Evolutionary conservation across 2,797 vertebrate genomes (phyloP).

Genomic region (Microchirus variegatus): DNA sequence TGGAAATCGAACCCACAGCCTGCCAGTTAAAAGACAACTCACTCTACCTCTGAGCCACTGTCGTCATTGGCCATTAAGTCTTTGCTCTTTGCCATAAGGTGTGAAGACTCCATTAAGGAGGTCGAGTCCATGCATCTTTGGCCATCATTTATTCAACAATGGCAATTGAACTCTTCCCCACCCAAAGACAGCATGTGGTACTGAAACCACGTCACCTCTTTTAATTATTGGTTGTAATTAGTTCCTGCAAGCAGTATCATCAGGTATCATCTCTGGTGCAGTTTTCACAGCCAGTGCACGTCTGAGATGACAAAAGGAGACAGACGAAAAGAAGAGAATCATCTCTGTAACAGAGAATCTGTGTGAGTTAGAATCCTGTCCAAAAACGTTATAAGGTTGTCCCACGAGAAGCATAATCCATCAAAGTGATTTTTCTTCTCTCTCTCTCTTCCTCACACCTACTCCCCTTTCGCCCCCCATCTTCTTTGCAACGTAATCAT

Average conservation of each 20-base stretch:
- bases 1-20: no score
- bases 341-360: constrained; percentile 53
- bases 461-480: constrained; percentile 58
- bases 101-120: constrained; percentile 66
- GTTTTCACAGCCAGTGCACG: constrained; percentile 60
- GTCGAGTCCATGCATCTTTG: constrained; percentile 65
- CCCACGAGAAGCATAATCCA: constrained; percentile 82
- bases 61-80: constrained; percentile 68
- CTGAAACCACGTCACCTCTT: constrained; percentile 65
- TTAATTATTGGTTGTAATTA: constrained; percentile 79
- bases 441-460: constrained; percentile 47
- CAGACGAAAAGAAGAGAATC: constrained; percentile 39
- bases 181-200: constrained; percentile 67
- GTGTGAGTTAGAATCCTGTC: constrained; percentile 74
- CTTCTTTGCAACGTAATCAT: constrained; percentile 86
- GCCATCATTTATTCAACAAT: constrained; percentile 76
- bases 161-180: constrained; percentile 70
- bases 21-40: constrained; percentile 55
- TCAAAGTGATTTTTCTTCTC: constrained; percentile 82
- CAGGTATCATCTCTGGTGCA: constrained; percentile 66
- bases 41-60: constrained; percentile 75
- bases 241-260: constrained; percentile 75
- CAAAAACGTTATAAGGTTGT: constrained; percentile 87
- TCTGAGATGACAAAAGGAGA: constrained; percentile 69
- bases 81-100: constrained; percentile 67